phyloP scores from a whole-genome alignment of 2,113 vertebrate genomes.

The Dipodomys ordii region DNA sequence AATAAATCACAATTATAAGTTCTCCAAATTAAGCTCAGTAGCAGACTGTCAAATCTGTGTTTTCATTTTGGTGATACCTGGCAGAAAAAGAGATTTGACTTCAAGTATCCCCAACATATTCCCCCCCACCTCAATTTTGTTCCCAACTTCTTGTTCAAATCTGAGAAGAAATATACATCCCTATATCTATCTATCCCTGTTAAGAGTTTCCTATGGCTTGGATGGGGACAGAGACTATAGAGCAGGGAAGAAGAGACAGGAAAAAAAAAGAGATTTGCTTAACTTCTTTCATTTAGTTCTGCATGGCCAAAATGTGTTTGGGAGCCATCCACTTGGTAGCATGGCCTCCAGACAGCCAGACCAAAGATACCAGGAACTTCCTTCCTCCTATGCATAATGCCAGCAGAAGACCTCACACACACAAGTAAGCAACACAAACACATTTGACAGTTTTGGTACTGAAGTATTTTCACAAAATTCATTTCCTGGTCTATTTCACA shows the following conservation, averaged over 20 bases:
- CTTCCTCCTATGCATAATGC: not conserved
- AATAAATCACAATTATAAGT: not conserved
- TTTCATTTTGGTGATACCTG: not conserved
- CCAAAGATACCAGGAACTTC: not conserved
- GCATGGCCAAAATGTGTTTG: not conserved
- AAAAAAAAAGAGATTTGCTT: not conserved
- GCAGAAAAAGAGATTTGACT: not conserved
- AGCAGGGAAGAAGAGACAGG: not conserved
- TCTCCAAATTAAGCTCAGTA: conserved; percentile 27
- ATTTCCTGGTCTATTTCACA: conserved; percentile 45
- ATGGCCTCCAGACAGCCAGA: not conserved
- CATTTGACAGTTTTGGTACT: conserved; percentile 40
- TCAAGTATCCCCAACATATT: not conserved
- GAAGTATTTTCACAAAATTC: conserved; percentile 3
- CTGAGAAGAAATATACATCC: not conserved
- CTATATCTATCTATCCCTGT: not conserved
- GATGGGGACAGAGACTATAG: not conserved
- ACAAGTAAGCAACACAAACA: not conserved
- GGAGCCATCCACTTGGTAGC: not conserved
- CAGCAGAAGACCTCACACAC: not conserved
- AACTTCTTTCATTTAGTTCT: conserved; percentile 13
- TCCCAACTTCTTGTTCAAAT: not conserved
- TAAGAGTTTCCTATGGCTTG: not conserved
- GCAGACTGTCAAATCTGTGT: not conserved
- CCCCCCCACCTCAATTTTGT: not conserved